Base-by-base conservation (phyloP, 2,113 vertebrate genomes). In the Ophiodon elongatus region DNA sequence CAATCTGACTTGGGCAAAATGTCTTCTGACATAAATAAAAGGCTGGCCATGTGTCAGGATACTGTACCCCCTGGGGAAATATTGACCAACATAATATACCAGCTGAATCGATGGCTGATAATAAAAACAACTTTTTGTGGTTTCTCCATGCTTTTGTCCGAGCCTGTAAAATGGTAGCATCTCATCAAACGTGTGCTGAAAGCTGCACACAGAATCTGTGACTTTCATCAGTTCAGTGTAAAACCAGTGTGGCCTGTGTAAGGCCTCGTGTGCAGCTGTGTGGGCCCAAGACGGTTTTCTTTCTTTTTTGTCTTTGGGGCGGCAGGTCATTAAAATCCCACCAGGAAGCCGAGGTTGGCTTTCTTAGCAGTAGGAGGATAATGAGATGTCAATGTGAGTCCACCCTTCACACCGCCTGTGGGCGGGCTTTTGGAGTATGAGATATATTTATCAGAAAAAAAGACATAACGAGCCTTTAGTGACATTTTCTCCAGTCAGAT, bases 311-410 rank as follows among this genome's bases (percentile, higher is more conserved):
- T 52, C 23, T 21, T 43, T 56, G 33, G 1, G 4, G 45, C 84
- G 29, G 63, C n/a, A 45, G 54, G 57, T 83, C 37, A 68, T 85
- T 82, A 83, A 70, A 33, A 50, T 8, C 86, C 31, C 54, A 69
- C 14, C 9, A 41, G 52, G 79, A 70, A 59, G 41, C 21, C 2
- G 2, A 37, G 23, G 25, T 29, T 65, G 27, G 35, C 35, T 6
- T 23, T 0, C 41, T 29, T 8, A 41, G 45, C 39, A 47, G n/a
- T 4, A 37, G n/a, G n/a, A 54, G 67, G 56, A 54, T 69, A 31
- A 69, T 37, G 29, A 70, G 71, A 82, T 27, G 59, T 2, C 43
- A 62, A 63, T n/a, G 60, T 8, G 0, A 70, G 64, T 67, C 76
- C 70, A 37, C 68, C 27, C 8, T 72, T 65, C 76, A 87, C 84